phyloP scores from a whole-genome alignment of 2,113 vertebrate genomes.

The Chionis minor region DNA sequence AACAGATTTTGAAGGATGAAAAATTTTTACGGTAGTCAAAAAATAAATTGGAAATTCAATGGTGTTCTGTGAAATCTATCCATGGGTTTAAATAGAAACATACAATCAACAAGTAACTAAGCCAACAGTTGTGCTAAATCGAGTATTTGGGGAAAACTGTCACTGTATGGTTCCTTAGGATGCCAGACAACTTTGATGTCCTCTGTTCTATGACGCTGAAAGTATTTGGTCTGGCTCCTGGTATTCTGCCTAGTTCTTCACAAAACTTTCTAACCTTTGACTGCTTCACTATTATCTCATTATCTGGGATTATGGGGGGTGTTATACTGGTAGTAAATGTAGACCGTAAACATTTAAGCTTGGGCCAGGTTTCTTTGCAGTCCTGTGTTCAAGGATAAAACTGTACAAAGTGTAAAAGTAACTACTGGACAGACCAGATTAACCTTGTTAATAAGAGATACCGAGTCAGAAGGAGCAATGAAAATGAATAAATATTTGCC shows the following conservation, averaged over 20 bases:
- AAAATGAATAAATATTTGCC: background rate
- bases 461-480: background rate
- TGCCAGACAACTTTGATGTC: constrained; percentile 20
- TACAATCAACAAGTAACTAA: background rate
- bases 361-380: background rate
- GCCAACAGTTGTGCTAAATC: background rate
- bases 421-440: background rate
- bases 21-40: background rate
- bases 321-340: background rate
- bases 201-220: background rate
- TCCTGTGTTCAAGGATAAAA: background rate
- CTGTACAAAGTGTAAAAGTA: background rate
- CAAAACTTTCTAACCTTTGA: background rate
- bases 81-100: background rate
- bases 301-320: background rate
- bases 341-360: background rate
- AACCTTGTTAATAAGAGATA: background rate
- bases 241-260: background rate
- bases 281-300: background rate
- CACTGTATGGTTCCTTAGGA: background rate
- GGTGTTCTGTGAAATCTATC: background rate
- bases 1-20: background rate
- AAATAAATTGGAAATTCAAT: background rate
- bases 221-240: background rate
- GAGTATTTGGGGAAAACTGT: background rate